Evolutionary conservation across 2,888 invertebrate genomes (phyloP).

Genomic region (Andrena bicolor): DNA sequence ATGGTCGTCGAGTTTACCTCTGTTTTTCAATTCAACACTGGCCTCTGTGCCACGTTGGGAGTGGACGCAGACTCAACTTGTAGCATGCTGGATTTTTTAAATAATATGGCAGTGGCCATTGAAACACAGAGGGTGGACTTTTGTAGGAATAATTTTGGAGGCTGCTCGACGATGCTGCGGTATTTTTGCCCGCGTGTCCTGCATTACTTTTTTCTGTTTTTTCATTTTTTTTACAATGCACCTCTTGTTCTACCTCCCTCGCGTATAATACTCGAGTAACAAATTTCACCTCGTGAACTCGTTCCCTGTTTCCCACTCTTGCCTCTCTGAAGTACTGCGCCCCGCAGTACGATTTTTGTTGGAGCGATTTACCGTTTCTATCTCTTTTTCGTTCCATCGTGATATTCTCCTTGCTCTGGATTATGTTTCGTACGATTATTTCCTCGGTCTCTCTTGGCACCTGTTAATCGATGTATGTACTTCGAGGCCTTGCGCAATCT

Average conservation of each 20-base stretch:
- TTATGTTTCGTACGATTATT: not conserved
- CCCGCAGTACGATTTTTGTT: not conserved
- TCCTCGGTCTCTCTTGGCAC: not conserved
- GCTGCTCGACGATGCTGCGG: slow-evolving; percentile 1
- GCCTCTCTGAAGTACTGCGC: not conserved
- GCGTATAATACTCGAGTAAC: slow-evolving; percentile 18
- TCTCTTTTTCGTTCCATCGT: not conserved
- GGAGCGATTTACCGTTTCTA: not conserved
- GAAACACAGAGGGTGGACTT: slow-evolving; percentile 1
- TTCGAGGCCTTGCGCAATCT: slow-evolving; percentile 42
- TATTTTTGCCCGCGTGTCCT: not conserved
- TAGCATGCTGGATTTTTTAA: not conserved
- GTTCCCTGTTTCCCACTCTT: not conserved
- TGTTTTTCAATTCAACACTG: not conserved
- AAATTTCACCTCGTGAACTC: not conserved
- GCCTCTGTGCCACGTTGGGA: not conserved
- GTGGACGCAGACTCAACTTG: not conserved
- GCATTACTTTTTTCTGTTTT: not conserved
- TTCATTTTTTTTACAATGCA: slow-evolving; percentile 4
- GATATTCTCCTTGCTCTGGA: not conserved
- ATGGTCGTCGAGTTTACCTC: not conserved
- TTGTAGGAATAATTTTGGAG: not conserved
- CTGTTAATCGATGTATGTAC: slow-evolving; percentile 13
- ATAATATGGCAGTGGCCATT: not conserved
- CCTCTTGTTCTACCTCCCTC: slow-evolving; percentile 48